These are phyloP conservation scores for Drosophila pandora DNA, from an alignment of 1,140 invertebrate species.

Conservation along the genomic window DNA sequence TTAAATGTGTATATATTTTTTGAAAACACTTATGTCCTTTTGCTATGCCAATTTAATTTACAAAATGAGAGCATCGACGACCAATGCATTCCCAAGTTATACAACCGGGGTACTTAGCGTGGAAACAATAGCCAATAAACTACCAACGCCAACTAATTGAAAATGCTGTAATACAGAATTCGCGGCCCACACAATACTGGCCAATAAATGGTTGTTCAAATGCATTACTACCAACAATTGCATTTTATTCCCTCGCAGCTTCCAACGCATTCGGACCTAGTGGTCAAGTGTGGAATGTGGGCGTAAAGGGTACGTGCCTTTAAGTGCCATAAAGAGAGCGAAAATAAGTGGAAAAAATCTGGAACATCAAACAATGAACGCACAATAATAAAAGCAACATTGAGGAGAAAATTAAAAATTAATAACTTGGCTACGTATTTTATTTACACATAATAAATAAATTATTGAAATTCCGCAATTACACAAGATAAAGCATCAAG, in stretches of 20 bases:
- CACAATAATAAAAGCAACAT: constrained; percentile 41
- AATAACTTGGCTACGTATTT: constrained; percentile 67
- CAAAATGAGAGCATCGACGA: constrained; percentile 40
- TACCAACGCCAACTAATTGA: constrained; percentile 74
- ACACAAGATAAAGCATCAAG: constrained; percentile 51
- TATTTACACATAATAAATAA: constrained; percentile 79
- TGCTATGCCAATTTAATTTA: constrained; percentile 54
- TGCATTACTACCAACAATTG: constrained; percentile 49
- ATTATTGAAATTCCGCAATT: constrained; percentile 80
- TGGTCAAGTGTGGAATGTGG: not conserved
- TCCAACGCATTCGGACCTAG: constrained; percentile 5
- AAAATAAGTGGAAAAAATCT: constrained; percentile 29
- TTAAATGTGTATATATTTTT: not conserved
- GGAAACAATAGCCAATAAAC: constrained; percentile 79
- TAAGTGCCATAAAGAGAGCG: constrained; percentile 31
- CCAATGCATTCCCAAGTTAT: constrained; percentile 25
- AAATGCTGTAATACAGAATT: constrained; percentile 74
- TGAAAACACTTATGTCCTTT: constrained; percentile 37
- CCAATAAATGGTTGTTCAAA: constrained; percentile 65
- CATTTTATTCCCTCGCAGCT: constrained; percentile 35
- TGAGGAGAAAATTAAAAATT: constrained; percentile 67
- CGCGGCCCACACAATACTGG: constrained; percentile 57
- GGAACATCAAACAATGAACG: constrained; percentile 38
- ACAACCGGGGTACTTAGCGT: constrained; percentile 60
- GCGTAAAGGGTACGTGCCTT: constrained; percentile 24